These are phyloP conservation scores for Nematolebias whitei DNA, from an alignment of 2,113 vertebrate genomes.

Conservation along the genomic window DNA sequence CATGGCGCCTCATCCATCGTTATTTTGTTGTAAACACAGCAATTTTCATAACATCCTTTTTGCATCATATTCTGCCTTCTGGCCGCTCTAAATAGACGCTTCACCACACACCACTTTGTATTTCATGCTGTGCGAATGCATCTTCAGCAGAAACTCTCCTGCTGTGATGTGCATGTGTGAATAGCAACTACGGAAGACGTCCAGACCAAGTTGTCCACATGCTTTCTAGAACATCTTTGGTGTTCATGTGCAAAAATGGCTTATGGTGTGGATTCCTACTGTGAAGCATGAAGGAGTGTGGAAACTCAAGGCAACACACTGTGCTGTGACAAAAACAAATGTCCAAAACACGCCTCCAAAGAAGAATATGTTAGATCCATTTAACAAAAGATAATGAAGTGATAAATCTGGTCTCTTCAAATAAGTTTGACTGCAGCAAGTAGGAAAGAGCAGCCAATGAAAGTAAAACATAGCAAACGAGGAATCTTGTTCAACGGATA, in stretches of 20 bases:
- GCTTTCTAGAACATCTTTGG: constrained; percentile 1
- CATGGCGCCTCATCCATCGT: not conserved
- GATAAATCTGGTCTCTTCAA: not conserved
- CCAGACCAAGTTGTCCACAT: constrained; percentile 1
- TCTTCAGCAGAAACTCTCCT: constrained; percentile 8
- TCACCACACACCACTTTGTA: not conserved
- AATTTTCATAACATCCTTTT: constrained; percentile 4
- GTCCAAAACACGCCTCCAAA: not conserved
- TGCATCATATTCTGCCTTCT: not conserved
- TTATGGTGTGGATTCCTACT: not conserved
- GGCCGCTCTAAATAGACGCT: not conserved
- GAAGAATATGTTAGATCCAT: not conserved
- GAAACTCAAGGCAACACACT: constrained; percentile 1
- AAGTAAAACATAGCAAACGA: too few species aligned
- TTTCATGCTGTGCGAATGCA: not conserved
- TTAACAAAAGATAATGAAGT: constrained; percentile 9
- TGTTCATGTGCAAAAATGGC: constrained; percentile 1
- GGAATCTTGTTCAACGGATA: too few species aligned
- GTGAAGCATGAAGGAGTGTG: constrained; percentile 5
- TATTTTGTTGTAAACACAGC: not conserved
- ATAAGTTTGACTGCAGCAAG: not conserved
- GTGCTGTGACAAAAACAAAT: not conserved
- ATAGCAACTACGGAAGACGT: constrained; percentile 6
- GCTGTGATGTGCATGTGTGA: constrained; percentile 4
- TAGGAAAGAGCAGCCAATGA: not conserved